Conservation (phyloP, 2,888 invertebrate genomes). For the Poecilus cupreus region DNA sequence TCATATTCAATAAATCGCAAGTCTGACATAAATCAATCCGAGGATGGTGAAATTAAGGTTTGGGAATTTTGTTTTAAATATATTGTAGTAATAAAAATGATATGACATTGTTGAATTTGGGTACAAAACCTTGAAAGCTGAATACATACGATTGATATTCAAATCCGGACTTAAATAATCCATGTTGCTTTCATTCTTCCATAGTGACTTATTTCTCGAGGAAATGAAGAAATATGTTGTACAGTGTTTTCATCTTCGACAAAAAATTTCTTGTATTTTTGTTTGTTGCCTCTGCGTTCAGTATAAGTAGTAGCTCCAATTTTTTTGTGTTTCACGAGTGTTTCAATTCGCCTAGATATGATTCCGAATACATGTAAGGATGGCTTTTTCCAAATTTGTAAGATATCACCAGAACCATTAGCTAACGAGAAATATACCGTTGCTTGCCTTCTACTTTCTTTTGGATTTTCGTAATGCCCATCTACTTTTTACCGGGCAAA, state of each 20-base stretch:
- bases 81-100: not conserved
- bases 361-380: constrained; percentile 60
- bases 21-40: constrained; percentile 49
- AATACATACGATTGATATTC: constrained; percentile 1
- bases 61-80: constrained; percentile 49
- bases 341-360: constrained; percentile 17
- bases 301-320: not conserved
- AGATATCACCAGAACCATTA: constrained; percentile 58
- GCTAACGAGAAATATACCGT: constrained; percentile 59
- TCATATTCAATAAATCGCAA: constrained; percentile 39
- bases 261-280: not conserved
- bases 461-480: constrained; percentile 37
- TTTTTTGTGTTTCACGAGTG: not conserved
- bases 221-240: constrained; percentile 4
- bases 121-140: not conserved
- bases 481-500: constrained; percentile 2
- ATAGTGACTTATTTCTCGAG: not conserved
- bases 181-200: not conserved
- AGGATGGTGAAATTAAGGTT: constrained; percentile 52
- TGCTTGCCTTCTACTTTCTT: constrained; percentile 56
- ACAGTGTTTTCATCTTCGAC: not conserved
- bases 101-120: not conserved
- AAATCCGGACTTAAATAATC: not conserved
- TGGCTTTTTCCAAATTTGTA: constrained; percentile 60
- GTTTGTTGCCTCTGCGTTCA: not conserved